Conservation (phyloP, 2,797 vertebrate species). For the Danio aesculapii region DNA sequence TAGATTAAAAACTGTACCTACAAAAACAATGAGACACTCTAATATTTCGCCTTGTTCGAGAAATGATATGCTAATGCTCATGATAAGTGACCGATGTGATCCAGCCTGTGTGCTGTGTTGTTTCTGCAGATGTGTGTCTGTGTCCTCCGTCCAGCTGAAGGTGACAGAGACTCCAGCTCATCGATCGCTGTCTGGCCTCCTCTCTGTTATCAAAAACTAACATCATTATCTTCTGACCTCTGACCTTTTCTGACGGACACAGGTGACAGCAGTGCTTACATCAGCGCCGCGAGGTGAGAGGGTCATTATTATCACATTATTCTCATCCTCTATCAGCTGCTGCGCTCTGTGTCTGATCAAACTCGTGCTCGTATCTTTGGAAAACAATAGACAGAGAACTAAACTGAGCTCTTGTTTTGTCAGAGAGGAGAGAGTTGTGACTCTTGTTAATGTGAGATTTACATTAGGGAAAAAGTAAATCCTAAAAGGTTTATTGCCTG, state of each 20-base stretch:
- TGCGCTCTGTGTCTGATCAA: slow-evolving; percentile 56
- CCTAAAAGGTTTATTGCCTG: too few species aligned
- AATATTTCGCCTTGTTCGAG: too few species aligned
- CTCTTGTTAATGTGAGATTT: neutral
- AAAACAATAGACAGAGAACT: neutral
- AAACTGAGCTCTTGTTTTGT: neutral
- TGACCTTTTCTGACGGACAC: slow-evolving; percentile 68
- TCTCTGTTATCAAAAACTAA: slow-evolving; percentile 81
- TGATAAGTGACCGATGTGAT: too few species aligned
- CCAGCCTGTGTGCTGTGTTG: too few species aligned
- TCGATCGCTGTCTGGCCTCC: slow-evolving; percentile 79
- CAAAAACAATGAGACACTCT: too few species aligned
- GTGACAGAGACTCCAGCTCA: slow-evolving; percentile 70
- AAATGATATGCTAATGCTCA: too few species aligned
- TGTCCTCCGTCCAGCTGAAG: slow-evolving; percentile 72
- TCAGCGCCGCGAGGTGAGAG: slow-evolving; percentile 76
- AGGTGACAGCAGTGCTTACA: slow-evolving; percentile 80
- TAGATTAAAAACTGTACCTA: too few species aligned
- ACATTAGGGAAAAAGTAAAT: too few species aligned
- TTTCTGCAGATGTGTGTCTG: too few species aligned
- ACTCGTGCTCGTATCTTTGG: neutral
- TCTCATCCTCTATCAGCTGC: slow-evolving; percentile 68
- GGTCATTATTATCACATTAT: slow-evolving; percentile 85
- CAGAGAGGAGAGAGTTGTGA: neutral
- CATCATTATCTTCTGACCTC: slow-evolving; percentile 69